Base-by-base conservation (phyloP, 92 coral and sea anemone species). In the Epizoanthus scotinus region DNA sequence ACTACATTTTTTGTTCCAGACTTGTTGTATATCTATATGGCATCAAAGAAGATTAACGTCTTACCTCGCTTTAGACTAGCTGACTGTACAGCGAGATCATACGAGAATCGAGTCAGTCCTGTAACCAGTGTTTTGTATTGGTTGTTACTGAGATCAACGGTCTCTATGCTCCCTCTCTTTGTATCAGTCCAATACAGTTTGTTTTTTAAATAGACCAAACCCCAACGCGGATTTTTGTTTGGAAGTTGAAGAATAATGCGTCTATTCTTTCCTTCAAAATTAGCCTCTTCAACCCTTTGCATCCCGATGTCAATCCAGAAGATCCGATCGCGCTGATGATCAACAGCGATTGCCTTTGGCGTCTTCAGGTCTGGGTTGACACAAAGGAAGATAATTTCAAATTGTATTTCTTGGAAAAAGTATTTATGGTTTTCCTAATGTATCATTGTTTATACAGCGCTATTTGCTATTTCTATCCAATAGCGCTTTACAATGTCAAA, bases 171-270 rank as follows among this genome's bases (percentile, higher is more conserved):
- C 57, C 59, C 80, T 2, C 1, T 74, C n/a, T 27, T 34, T 36
- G 80, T 65, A 52, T 74, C 59, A 56, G 67, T 74, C 80, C 80
- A 74, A 19, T 74, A 74, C 80, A 74, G 49, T 26, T 28, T 74
- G 67, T 21, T 74, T 18, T 74, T 22, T 17, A 58, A 74, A 36
- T 56, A 74, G 28, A 34, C 54, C 66, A 74, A 19, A 3, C 80
- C 80, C 80, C 66, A 31, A 27, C 80, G 80, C 20, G 17, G 19
- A 28, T 34, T 57, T 8, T 36, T 74, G 49, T 74, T 42, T 20
- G 67, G 80, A 56, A 74, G 80, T 13, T 29, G 66, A 57, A 74
- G 27, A 18, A 74, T 2, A 36, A 74, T 29, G n/a, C 21, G 7
- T 22, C 80, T 57, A 54, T 57, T 74, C 24, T 58, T n/a, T 20